Evolutionary conservation across 2,888 invertebrate species (phyloP), one percentile per base, ranked within the genome.

Genomic region (Plebejus anna): DNA sequence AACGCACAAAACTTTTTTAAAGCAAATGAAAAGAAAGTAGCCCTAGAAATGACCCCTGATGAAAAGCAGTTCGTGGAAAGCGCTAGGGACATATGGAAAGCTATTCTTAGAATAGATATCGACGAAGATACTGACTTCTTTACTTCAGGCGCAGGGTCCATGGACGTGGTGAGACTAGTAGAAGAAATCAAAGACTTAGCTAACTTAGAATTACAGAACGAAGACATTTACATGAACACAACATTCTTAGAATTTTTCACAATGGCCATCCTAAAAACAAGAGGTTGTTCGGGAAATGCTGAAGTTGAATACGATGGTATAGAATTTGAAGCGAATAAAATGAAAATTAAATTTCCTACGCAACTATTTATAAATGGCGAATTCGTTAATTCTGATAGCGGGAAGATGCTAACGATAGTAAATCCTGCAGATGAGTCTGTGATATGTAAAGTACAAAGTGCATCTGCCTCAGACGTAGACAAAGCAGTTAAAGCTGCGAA

Each of bases 151-250:
- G 99, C 98, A n/a, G 98, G 98, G 0, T 99, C 99, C 7, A 99
- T 99, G 98, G 99, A 99, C 88, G 98, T 99, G 1, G 98, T 99
- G 0, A 95, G 98, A 82, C 87, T 99, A 75, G 96, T 99, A 0
- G 99, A 99, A 90, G 99, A 99, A 92, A 95, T 98, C 0, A 98
- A 97, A 86, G 98, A 98, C 79, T 92, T 96, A 57, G 95, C 97
- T 9, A 95, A 95, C 79, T 89, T 98, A 0, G 96, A 96, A 75
- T 86, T 99, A 11, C 96, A 97, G 84, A 98, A 98, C 85, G 98
- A 98, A 84, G 97, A 98, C 81, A 96, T 99, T 0, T 99, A 98
- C 87, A 97, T 99, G 97, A 97, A 97, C 9, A 97, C 99, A 0
- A 96, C 96, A 0, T 98, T 99, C 84, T 95, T 95, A 73, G 98